phyloP scores from a whole-genome alignment of 2,888 invertebrate genomes.

The Oegoconia quadripuncta region DNA sequence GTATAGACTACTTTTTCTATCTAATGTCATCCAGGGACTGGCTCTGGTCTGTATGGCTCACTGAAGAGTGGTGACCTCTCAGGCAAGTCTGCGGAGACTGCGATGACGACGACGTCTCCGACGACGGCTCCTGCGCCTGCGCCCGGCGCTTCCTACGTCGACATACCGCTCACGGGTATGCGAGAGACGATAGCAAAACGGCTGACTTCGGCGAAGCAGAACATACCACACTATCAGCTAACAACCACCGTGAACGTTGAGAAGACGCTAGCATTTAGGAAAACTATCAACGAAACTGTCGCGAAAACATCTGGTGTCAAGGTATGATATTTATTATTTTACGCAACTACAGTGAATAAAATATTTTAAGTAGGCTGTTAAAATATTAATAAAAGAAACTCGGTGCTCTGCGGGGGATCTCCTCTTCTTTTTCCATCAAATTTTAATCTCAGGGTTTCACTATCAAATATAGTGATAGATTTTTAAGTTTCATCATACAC shows the following conservation, averaged over 20 bases:
- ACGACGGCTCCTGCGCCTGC: conserved; percentile 50
- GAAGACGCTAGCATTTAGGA: conserved; percentile 85
- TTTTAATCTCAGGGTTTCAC: no score
- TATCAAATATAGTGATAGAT: no score
- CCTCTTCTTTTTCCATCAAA: no score
- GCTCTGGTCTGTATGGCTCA: conserved; percentile 90
- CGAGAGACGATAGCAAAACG: conserved; percentile 94
- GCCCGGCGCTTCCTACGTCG: conserved; percentile 80
- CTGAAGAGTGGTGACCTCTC: conserved; percentile 89
- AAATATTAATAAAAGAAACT: no score
- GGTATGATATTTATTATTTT: conserved; percentile 32
- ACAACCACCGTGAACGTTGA: conserved; percentile 92
- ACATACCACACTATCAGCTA: conserved; percentile 98
- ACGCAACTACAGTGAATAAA: not conserved
- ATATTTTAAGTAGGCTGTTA: no score
- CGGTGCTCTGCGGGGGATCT: no score
- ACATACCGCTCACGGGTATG: conserved; percentile 91
- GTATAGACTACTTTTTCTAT: not conserved
- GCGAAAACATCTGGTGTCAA: conserved; percentile 82
- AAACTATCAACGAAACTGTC: conserved; percentile 87
- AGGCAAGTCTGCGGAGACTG: conserved; percentile 36
- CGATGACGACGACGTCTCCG: no score
- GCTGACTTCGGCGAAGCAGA: conserved; percentile 91
- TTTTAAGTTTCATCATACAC: no score
- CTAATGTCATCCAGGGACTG: conserved; percentile 68